Evolutionary conservation across 2,113 vertebrate species (phyloP).

Genomic region (Dendropsophus ebraccatus): DNA sequence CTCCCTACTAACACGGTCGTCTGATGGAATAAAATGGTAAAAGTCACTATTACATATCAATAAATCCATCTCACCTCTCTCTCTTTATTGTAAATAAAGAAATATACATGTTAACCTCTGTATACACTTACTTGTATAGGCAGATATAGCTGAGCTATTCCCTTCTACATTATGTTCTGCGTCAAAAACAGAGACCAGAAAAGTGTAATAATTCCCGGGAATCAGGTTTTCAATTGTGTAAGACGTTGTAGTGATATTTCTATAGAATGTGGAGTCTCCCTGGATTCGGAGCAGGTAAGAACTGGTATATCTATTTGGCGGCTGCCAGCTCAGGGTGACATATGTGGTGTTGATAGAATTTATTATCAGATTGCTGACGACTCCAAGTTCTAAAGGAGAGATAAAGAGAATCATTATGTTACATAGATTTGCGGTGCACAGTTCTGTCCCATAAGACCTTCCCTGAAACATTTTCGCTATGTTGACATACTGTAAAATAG

Average conservation of each 20-base stretch:
- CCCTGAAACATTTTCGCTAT: too few species aligned
- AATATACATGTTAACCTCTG: too few species aligned
- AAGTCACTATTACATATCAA: too few species aligned
- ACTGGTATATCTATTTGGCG: not conserved
- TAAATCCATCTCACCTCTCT: too few species aligned
- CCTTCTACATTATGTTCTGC: not conserved
- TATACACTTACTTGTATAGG: conserved; percentile 2
- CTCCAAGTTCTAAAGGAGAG: not conserved
- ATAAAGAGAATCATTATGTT: too few species aligned
- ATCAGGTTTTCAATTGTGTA: not conserved
- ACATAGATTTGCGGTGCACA: too few species aligned
- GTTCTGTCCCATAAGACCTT: too few species aligned
- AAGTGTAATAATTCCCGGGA: not conserved
- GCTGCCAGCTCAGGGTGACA: conserved; percentile 9
- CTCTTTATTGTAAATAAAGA: too few species aligned
- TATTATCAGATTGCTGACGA: not conserved
- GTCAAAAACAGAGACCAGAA: not conserved
- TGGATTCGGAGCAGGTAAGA: not conserved
- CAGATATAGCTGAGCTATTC: not conserved
- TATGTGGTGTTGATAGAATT: not conserved
- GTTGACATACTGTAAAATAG: too few species aligned
- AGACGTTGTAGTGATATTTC: not conserved
- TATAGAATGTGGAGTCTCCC: not conserved
- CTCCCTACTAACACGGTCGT: too few species aligned
- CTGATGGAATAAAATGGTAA: too few species aligned